Evolutionary conservation across 2,797 vertebrate genomes (phyloP).

Genomic region (Sarcoramphus papa): DNA sequence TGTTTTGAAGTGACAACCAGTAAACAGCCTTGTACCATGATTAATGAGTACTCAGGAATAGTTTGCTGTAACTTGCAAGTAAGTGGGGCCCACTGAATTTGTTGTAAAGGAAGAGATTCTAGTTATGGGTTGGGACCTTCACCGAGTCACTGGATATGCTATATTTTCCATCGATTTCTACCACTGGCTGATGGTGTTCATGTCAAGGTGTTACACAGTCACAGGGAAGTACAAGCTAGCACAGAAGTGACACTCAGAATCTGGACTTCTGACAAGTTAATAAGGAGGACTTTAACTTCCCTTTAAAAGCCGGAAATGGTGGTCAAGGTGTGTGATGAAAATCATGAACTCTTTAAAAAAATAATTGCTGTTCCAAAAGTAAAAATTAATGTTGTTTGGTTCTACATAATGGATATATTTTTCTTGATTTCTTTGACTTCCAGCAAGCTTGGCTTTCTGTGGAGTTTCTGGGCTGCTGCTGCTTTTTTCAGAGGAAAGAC

Average conservation of each 20-base stretch:
- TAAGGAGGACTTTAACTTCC: not conserved
- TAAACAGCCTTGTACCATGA: conserved; percentile 54
- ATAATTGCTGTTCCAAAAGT: not conserved
- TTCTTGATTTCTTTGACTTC: not conserved
- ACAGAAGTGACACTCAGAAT: not conserved
- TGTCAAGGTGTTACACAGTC: not conserved
- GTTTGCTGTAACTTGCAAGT: conserved; percentile 49
- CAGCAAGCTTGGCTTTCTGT: not conserved
- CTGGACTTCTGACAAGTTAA: not conserved
- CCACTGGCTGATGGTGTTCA: not conserved
- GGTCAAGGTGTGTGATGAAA: not conserved
- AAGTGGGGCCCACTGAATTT: not conserved
- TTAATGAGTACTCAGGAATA: conserved; percentile 48
- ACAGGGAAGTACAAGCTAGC: not conserved
- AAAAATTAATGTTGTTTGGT: not conserved
- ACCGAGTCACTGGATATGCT: not conserved
- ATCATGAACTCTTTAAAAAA: not conserved
- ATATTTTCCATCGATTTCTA: not conserved
- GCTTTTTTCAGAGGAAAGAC: not conserved
- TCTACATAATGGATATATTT: not conserved
- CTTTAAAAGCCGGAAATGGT: not conserved
- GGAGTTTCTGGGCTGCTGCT: not conserved
- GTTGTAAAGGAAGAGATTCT: not conserved
- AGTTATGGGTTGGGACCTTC: not conserved
- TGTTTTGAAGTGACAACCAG: conserved; percentile 35